These are phyloP conservation scores for Tetramorium bicarinatum DNA, from an alignment of 2,888 invertebrate genomes.

Conservation along the genomic window DNA sequence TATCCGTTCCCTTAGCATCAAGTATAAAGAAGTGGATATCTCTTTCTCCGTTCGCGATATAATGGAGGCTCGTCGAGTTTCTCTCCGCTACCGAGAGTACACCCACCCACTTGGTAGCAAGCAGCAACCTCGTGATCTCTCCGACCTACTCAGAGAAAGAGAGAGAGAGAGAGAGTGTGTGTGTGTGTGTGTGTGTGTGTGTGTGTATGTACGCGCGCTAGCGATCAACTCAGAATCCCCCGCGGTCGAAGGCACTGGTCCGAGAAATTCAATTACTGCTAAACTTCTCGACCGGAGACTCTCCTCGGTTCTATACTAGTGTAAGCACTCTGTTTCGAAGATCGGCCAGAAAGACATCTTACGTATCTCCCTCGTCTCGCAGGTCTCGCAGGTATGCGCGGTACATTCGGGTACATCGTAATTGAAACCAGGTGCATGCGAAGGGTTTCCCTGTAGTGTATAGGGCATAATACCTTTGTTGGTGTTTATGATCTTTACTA, in stretches of 20 bases:
- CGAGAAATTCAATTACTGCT: slow-evolving; percentile 86
- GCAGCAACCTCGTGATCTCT: slow-evolving; percentile 69
- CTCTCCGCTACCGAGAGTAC: slow-evolving; percentile 72
- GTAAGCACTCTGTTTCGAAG: slow-evolving; percentile 78
- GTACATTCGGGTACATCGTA: slow-evolving; percentile 30
- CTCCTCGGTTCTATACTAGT: slow-evolving; percentile 71
- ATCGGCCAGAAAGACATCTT: slow-evolving; percentile 71
- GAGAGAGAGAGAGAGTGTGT: slow-evolving; percentile 58
- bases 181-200: slow-evolving; percentile 6
- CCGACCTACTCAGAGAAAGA: slow-evolving; percentile 61
- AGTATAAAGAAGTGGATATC: slow-evolving; percentile 67
- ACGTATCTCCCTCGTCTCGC: slow-evolving; percentile 62
- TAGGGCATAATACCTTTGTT: background rate
- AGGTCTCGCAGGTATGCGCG: slow-evolving; percentile 37
- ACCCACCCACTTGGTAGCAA: slow-evolving; percentile 71
- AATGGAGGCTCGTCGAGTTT: slow-evolving; percentile 78
- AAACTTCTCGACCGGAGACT: slow-evolving; percentile 85
- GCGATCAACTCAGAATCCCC: slow-evolving; percentile 76
- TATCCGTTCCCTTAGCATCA: slow-evolving; percentile 53
- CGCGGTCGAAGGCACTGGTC: slow-evolving; percentile 84
- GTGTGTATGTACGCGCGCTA: slow-evolving; percentile 47
- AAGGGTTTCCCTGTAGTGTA: slow-evolving; percentile 10
- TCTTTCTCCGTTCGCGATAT: slow-evolving; percentile 60
- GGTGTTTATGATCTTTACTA: background rate
- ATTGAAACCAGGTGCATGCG: slow-evolving; percentile 42